Conservation (phyloP, 2,888 invertebrate species). For the Philaethria dido region DNA sequence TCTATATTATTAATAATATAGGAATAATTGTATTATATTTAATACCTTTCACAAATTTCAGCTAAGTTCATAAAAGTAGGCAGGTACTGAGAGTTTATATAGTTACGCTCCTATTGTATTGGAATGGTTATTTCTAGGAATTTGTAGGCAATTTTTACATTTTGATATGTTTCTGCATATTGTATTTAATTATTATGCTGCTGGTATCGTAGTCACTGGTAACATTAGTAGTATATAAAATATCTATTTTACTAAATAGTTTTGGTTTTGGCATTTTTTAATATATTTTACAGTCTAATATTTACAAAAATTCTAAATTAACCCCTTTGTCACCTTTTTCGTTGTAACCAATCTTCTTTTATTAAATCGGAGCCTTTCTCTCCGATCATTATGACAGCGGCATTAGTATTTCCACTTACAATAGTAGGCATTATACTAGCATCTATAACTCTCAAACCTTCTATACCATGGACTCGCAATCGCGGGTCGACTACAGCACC, state of each 20-base stretch:
- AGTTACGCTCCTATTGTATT: background rate
- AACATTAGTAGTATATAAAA: background rate
- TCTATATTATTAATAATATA: background rate
- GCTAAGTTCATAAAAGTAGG: background rate
- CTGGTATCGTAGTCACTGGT: background rate
- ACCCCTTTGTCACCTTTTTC: slow-evolving; percentile 59
- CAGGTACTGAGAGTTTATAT: slow-evolving; percentile 1
- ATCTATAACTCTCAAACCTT: slow-evolving; percentile 92
- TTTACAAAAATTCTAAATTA: slow-evolving; percentile 14
- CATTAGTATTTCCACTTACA: slow-evolving; percentile 95
- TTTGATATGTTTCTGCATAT: too few relatives aligned
- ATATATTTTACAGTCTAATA: slow-evolving; percentile 15
- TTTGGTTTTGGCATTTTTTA: slow-evolving; percentile 17
- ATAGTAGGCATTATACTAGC: slow-evolving; percentile 95
- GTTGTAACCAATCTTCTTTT: slow-evolving; percentile 90
- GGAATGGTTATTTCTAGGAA: background rate
- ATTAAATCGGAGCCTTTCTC: slow-evolving; percentile 94
- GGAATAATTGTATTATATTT: background rate
- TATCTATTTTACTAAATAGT: slow-evolving; percentile 6
- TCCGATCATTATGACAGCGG: slow-evolving; percentile 95
- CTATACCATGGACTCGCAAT: slow-evolving; percentile 89
- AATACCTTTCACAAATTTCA: background rate
- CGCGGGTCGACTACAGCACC: slow-evolving; percentile 93
- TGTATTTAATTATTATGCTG: background rate
- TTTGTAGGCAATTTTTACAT: background rate